Conservation (phyloP, 2,113 vertebrate genomes). For the Egretta garzetta region DNA sequence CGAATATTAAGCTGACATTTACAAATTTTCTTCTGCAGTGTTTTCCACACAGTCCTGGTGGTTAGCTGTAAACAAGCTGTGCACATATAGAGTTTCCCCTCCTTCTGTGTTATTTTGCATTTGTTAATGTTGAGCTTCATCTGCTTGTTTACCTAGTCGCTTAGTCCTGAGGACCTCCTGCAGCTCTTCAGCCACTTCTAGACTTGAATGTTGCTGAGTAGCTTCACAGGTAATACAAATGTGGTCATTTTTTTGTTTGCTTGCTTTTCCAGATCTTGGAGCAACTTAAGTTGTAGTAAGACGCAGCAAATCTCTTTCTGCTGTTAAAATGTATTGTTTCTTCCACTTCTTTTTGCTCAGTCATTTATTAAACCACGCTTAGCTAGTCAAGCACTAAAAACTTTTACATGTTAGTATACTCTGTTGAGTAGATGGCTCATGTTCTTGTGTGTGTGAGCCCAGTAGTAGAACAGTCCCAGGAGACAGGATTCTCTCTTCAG, state of each 20-base stretch:
- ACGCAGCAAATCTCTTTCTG: background rate
- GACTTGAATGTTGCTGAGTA: background rate
- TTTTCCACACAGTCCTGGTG: background rate
- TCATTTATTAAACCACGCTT: background rate
- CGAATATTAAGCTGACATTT: fast-evolving
- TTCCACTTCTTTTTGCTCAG: background rate
- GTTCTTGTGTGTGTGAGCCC: background rate
- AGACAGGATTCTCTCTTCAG: background rate
- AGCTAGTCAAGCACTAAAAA: background rate
- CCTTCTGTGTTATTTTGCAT: background rate
- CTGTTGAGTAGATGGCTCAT: background rate
- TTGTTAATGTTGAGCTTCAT: background rate
- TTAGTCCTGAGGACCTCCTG: background rate
- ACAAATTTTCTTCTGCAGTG: background rate
- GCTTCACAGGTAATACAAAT: background rate
- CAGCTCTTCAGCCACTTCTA: background rate
- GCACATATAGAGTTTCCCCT: background rate
- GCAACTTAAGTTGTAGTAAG: background rate
- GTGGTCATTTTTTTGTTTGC: background rate
- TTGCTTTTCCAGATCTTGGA: background rate
- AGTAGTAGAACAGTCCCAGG: background rate
- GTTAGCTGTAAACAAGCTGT: background rate
- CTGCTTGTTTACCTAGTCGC: background rate
- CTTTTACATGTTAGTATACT: background rate
- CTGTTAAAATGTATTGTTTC: background rate